A percentile compares a stretch with the other conserved stretches of the same genome.
Conservation (phyloP, 2,888 invertebrate genomes). For the Watsonalla binaria region DNA sequence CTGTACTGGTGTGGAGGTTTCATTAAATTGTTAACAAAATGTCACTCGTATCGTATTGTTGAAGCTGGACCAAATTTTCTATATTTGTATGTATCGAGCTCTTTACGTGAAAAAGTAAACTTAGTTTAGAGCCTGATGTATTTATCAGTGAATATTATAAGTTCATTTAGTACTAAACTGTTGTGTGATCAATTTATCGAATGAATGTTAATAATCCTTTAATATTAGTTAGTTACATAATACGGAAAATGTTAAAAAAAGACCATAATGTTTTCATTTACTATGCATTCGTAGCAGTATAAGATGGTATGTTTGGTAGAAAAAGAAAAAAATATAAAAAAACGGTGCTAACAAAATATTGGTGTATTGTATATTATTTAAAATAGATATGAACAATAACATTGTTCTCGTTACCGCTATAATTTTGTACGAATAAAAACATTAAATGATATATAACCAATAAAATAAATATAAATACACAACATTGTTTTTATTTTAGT, state of each 20-base stretch:
- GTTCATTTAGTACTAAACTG: slow-evolving; percentile 48
- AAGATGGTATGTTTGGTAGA: slow-evolving; percentile 69
- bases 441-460: slow-evolving; percentile 55
- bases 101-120: slow-evolving; percentile 9
- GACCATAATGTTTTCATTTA: slow-evolving; percentile 59
- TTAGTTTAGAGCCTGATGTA: slow-evolving; percentile 22
- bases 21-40: slow-evolving; percentile 44
- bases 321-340: slow-evolving; percentile 55
- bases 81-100: slow-evolving; percentile 30
- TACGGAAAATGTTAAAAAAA: slow-evolving; percentile 47
- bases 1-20: slow-evolving; percentile 63
- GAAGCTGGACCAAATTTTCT: slow-evolving; percentile 70
- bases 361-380: slow-evolving; percentile 63
- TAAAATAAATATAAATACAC: slow-evolving; percentile 51
- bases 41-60: slow-evolving; percentile 39
- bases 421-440: slow-evolving; percentile 67
- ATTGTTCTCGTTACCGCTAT: slow-evolving; percentile 62
- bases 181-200: slow-evolving; percentile 52
- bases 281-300: slow-evolving; percentile 63
- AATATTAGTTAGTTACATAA: slow-evolving; percentile 35
- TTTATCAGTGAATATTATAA: slow-evolving; percentile 39
- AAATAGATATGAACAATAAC: slow-evolving; percentile 61
- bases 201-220: slow-evolving; percentile 44
- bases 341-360: slow-evolving; percentile 75
- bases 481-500: slow-evolving; percentile 22